Conservation (phyloP, 2,113 vertebrate genomes). For the Corythoichthys intestinalis region DNA sequence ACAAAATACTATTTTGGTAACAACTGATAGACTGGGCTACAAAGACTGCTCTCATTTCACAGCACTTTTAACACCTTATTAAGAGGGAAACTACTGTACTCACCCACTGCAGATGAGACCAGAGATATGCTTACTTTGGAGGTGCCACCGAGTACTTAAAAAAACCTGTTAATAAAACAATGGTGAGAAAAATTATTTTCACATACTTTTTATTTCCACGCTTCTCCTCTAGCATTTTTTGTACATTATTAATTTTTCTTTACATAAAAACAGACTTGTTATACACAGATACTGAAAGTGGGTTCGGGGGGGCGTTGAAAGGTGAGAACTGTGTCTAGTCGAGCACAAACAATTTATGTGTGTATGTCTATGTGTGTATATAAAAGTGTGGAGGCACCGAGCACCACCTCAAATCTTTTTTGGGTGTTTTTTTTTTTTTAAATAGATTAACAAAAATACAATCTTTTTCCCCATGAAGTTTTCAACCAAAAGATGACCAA, state of each 20-base stretch:
- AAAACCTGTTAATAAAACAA: not conserved
- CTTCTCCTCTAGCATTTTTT: slow-evolving; percentile 95
- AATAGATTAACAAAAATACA: slow-evolving; percentile 99
- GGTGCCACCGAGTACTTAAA: not conserved
- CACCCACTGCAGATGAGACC: not conserved
- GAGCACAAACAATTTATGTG: slow-evolving; percentile 84
- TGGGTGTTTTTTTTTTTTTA: slow-evolving; percentile 82
- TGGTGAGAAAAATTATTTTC: slow-evolving; percentile 84
- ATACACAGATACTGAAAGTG: slow-evolving; percentile 90
- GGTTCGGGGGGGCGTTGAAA: slow-evolving; percentile 18
- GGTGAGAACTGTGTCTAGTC: slow-evolving; percentile 88
- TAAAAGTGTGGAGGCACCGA: slow-evolving; percentile 81
- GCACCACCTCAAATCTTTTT: slow-evolving; percentile 77
- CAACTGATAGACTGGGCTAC: no score
- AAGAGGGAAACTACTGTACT: not conserved
- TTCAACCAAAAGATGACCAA: slow-evolving; percentile 78
- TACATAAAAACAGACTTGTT: slow-evolving; percentile 98
- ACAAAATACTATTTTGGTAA: no score
- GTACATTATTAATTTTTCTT: slow-evolving; percentile 74
- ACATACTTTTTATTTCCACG: slow-evolving; percentile 98
- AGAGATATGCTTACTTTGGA: not conserved
- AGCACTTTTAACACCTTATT: not conserved
- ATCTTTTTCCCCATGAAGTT: slow-evolving; percentile 88
- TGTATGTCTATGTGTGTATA: not conserved
- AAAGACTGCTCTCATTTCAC: no score